Base-by-base conservation (phyloP, 1,140 invertebrate species). In the Drosophila gunungcola region DNA sequence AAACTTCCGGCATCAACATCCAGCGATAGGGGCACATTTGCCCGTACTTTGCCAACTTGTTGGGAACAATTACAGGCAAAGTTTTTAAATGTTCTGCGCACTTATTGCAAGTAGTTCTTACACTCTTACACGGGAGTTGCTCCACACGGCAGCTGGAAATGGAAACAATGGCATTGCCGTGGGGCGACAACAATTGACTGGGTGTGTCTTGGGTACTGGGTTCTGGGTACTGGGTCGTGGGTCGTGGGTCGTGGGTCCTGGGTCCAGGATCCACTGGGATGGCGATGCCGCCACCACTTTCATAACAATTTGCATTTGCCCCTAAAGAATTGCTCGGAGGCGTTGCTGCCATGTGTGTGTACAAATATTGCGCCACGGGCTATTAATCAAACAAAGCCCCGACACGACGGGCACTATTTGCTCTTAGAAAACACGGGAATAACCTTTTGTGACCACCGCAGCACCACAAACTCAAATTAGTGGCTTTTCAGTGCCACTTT, bases 1-100 rank as follows among this genome's bases (percentile, higher is more conserved):
- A 78, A 81, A 78, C 82, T 85, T 84, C 81, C 77, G 78, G 53
- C 63, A 67, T 80, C 52, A 65, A 55, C 67, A 74, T 41, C 67
- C 67, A 79, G 78, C 78, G 65, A 76, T 83, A 76, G 79, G 68
- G 65, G 69, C 48, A 75, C 74, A 88, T 82, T 78, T 74, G 73
- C 49, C 41, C 54, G 39, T 45, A 76, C 73, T 86, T 83, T 84
- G 41, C 34, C 52, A 57, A 49, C 48, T 65, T 73, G 55, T 52
- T 67, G 16, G 29, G 55, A 67, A 75, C 83, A 76, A 88, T 82
- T 88, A 73, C 65, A 49, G 32, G 52, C 57, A 68, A 74, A 70
- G 77, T 78, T 80, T 80, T 80, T 58, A 73, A 79, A 73, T 79
- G 76, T 58, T 75, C 73, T 27, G 6, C 67, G 29, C 67, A 70